A percentile compares a stretch with the other conserved stretches of the same genome.
These are phyloP conservation scores for Leptopilina myrica DNA, from an alignment of 2,888 invertebrate genomes.

Conservation along the genomic window DNA sequence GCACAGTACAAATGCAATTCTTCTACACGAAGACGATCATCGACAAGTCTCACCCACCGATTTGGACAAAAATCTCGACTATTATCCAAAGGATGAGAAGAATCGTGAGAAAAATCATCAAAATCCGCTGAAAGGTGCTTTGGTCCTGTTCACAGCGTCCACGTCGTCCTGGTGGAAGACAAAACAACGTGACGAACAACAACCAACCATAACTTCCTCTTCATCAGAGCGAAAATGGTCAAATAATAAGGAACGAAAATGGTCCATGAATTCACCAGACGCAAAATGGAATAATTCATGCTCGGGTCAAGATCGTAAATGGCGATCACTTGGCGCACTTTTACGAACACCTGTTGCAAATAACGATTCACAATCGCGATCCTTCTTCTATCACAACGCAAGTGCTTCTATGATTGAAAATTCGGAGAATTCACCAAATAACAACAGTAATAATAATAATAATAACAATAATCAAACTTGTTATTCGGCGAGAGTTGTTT, in stretches of 20 bases:
- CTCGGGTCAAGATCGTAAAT: constrained; percentile 74
- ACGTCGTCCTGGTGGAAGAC: constrained; percentile 75
- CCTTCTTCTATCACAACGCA: constrained; percentile 68
- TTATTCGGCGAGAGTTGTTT: constrained; percentile 65
- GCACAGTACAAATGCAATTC: constrained; percentile 69
- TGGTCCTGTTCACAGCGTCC: constrained; percentile 72
- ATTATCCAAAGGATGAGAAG: constrained; percentile 55
- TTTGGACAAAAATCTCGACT: background rate
- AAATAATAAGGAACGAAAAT: constrained; percentile 66
- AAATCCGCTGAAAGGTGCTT: constrained; percentile 70
- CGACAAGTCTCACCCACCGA: constrained; percentile 56
- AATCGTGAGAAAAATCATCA: constrained; percentile 66
- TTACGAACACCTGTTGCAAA: constrained; percentile 68
- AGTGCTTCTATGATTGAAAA: constrained; percentile 68
- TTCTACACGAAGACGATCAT: constrained; percentile 67
- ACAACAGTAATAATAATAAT: too few species aligned
- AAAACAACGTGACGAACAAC: constrained; percentile 70
- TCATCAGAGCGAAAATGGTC: constrained; percentile 72
- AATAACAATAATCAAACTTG: background rate
- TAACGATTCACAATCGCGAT: constrained; percentile 60
- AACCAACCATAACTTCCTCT: constrained; percentile 60
- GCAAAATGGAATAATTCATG: constrained; percentile 69
- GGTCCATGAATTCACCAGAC: constrained; percentile 63
- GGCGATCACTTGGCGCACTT: constrained; percentile 77
- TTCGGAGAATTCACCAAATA: constrained; percentile 43